Percentiles rank a stretch among this genome's conserved stretches.
Evolutionary conservation across 2,888 invertebrate genomes (phyloP).

Genomic region (Notocelia uddmanniana): DNA sequence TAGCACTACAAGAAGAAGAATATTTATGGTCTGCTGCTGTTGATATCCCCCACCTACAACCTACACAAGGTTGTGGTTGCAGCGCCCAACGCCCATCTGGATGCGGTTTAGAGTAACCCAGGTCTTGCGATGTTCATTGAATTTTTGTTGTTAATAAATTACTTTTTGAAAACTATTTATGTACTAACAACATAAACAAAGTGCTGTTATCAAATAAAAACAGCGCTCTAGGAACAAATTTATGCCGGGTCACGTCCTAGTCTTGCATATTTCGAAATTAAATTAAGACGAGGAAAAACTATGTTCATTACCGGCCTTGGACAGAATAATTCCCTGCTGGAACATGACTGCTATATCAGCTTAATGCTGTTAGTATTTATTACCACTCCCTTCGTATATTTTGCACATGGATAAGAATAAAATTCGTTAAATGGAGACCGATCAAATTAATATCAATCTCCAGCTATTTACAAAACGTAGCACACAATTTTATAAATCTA

Average conservation of each 20-base stretch:
- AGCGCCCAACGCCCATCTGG: too few species aligned
- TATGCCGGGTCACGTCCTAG: constrained; percentile 38
- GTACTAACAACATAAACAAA: constrained; percentile 12
- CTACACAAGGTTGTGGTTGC: too few species aligned
- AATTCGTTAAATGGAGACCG: too few species aligned
- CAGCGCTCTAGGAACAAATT: constrained; percentile 15
- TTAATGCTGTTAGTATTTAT: too few species aligned
- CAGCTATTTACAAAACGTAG: too few species aligned
- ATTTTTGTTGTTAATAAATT: neutral
- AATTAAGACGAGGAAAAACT: constrained; percentile 42
- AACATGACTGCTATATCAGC: neutral
- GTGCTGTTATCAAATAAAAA: constrained; percentile 29
- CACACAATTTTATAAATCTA: neutral
- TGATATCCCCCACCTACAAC: too few species aligned
- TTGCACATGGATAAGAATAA: too few species aligned
- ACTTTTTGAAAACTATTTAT: neutral
- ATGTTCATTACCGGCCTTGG: constrained; percentile 38
- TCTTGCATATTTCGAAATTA: constrained; percentile 41
- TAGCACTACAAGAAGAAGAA: too few species aligned
- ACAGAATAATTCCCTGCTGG: constrained; percentile 26
- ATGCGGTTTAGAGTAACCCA: too few species aligned
- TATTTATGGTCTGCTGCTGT: too few species aligned
- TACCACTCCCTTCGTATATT: neutral
- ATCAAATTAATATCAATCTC: too few species aligned
- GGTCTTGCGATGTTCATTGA: too few species aligned